Evolutionary conservation across 2,113 vertebrate genomes (phyloP).

Genomic region (Anser cygnoides): DNA sequence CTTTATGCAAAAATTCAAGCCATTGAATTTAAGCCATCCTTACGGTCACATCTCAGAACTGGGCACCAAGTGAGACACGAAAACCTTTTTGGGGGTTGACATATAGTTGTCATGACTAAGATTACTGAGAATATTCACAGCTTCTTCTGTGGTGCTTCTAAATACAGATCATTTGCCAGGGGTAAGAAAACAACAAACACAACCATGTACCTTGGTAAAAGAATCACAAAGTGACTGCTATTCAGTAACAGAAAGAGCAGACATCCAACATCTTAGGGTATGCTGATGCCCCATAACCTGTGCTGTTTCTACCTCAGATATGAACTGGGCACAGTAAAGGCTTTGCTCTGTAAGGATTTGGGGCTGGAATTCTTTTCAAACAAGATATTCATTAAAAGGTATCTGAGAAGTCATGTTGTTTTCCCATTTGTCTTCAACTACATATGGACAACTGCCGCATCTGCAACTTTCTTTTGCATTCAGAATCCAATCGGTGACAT

Average conservation of each 20-base stretch:
- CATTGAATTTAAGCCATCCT: not conserved
- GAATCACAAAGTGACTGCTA: not conserved
- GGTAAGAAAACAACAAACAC: not conserved
- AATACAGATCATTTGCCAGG: not conserved
- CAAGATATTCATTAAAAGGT: not conserved
- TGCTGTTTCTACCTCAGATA: not conserved
- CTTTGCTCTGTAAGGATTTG: not conserved
- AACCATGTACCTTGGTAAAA: not conserved
- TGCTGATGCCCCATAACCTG: not conserved
- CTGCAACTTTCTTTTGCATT: not conserved
- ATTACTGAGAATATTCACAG: not conserved
- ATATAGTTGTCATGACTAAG: not conserved
- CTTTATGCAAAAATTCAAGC: not conserved
- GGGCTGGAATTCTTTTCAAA: not conserved
- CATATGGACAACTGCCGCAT: not conserved
- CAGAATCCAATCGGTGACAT: not conserved
- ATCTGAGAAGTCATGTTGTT: not conserved
- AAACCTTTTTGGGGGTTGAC: not conserved
- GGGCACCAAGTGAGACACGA: not conserved
- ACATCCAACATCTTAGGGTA: not conserved
- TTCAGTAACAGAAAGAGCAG: not conserved
- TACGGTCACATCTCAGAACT: not conserved
- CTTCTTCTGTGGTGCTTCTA: not conserved
- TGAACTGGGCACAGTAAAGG: not conserved
- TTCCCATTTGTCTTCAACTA: not conserved